phyloP scores from a whole-genome alignment of 1,140 invertebrate genomes.

The Pogonomyrmex barbatus region DNA sequence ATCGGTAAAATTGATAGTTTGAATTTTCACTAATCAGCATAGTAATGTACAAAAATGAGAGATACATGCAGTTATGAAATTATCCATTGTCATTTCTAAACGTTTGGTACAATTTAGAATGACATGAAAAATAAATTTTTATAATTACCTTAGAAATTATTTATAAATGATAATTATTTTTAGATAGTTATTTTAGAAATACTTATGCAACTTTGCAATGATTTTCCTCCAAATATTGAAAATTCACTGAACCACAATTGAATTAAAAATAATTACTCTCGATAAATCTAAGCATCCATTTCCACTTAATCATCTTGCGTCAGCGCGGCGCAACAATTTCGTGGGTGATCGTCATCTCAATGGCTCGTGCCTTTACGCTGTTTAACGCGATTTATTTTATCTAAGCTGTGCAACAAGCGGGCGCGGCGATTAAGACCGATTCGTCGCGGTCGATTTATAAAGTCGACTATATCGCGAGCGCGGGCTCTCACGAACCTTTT shows the following conservation, averaged over 20 bases:
- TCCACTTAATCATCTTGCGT: not conserved
- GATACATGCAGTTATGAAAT: too few species aligned
- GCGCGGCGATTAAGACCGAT: constrained; percentile 40
- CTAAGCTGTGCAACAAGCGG: constrained; percentile 13
- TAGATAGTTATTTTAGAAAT: too few species aligned
- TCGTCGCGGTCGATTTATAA: constrained; percentile 59
- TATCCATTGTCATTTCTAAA: not conserved
- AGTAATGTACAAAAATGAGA: not conserved
- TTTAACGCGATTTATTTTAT: constrained; percentile 42
- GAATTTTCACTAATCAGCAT: not conserved
- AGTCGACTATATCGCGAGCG: constrained; percentile 40
- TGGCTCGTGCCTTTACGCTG: constrained; percentile 49
- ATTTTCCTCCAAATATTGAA: not conserved
- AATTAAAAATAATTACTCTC: not conserved
- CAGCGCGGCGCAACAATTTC: constrained; percentile 55
- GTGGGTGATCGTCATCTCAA: constrained; percentile 49
- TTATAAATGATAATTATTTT: not conserved
- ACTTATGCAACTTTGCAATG: too few species aligned
- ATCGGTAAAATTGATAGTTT: not conserved
- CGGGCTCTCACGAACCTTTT: constrained; percentile 54
- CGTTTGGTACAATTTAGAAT: not conserved
- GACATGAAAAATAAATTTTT: not conserved
- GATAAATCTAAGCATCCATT: not conserved
- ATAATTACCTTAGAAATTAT: not conserved
- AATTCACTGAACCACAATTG: not conserved